Evolutionary conservation across 2,888 invertebrate genomes (phyloP).

Genomic region (Polyploca ridens): DNA sequence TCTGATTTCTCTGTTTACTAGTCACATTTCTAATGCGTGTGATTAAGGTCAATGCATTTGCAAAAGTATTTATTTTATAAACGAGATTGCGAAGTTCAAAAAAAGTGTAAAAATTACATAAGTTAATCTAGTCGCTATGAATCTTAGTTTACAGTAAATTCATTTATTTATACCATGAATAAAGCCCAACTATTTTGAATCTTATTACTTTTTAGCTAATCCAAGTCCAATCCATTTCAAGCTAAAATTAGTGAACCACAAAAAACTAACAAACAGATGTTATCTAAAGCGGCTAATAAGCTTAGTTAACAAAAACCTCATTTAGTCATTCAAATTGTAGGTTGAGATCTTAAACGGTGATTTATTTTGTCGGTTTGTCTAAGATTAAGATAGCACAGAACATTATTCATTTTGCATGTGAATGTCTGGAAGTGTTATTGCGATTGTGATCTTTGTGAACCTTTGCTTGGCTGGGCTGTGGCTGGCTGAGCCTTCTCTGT

Average conservation of each 20-base stretch:
- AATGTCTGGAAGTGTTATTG: conserved; percentile 31
- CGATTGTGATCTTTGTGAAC: conserved; percentile 35
- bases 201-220: no score
- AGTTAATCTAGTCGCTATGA: no score
- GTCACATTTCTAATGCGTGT: conserved; percentile 62
- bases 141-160: no score
- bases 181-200: no score
- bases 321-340: conserved; percentile 40
- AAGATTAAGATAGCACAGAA: conserved; percentile 30
- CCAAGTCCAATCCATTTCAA: not conserved
- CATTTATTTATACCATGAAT: no score
- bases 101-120: not conserved
- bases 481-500: conserved; percentile 24
- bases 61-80: not conserved
- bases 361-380: conserved; percentile 26
- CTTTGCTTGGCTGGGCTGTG: conserved; percentile 23
- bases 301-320: conserved; percentile 25
- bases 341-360: conserved; percentile 18
- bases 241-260: not conserved
- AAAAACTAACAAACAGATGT: not conserved
- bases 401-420: conserved; percentile 43
- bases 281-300: conserved; percentile 1
- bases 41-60: conserved; percentile 54
- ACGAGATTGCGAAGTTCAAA: not conserved
- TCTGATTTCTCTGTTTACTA: conserved; percentile 55